phyloP scores from a whole-genome alignment of 2,113 vertebrate species.

The Heliornis fulica region DNA sequence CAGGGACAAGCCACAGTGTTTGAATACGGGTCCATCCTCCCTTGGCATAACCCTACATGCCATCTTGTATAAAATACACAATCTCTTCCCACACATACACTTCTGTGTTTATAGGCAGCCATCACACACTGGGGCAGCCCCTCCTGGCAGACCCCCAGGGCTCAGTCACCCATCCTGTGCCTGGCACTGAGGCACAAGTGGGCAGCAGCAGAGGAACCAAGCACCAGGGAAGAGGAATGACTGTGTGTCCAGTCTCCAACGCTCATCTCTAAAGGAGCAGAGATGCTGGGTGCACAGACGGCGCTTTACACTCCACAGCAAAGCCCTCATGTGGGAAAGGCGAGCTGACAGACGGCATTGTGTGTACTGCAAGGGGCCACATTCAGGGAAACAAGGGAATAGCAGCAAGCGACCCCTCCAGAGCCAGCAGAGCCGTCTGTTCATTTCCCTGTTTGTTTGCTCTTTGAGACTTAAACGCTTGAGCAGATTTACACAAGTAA shows the following conservation, averaged over 20 bases:
- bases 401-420: slow-evolving; percentile 3
- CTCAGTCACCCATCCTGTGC: neutral
- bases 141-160: neutral
- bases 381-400: neutral
- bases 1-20: accelerated
- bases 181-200: neutral
- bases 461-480: slow-evolving; percentile 54
- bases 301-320: neutral
- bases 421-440: slow-evolving; percentile 39
- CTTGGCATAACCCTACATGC: accelerated
- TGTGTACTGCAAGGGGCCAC: slow-evolving; percentile 2
- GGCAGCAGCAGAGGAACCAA: neutral
- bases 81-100: accelerated
- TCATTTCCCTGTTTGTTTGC: slow-evolving; percentile 40
- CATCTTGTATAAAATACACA: accelerated
- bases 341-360: slow-evolving; percentile 27
- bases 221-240: accelerated
- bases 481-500: slow-evolving; percentile 61
- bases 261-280: neutral
- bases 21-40: accelerated
- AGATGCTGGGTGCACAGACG: neutral
- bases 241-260: accelerated
- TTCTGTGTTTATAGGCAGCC: neutral
- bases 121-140: accelerated
- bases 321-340: neutral